Evolutionary conservation across 2,888 invertebrate species (phyloP), one percentile per base, ranked within the genome.

Genomic region (Rhagonycha lutea): DNA sequence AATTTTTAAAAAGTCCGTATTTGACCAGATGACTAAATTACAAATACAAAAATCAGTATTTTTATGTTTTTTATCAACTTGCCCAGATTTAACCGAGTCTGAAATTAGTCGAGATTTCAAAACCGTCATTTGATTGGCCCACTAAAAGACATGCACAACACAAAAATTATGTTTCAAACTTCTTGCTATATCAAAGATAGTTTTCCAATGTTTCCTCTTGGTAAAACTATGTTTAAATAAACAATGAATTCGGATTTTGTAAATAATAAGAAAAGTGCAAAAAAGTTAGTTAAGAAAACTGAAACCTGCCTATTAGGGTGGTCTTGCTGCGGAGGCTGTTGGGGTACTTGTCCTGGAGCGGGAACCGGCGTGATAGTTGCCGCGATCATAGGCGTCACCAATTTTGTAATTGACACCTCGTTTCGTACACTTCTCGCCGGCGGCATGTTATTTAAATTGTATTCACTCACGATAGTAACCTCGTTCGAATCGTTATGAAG

Each of bases 341-440:
- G 81, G 75, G 73, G 84, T 81, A 82, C 80, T 9, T 75, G 75
- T 60, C 81, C 80, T 23, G 82, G 83, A 14, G 89, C 88, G 14
- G 90, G 89, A 74, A 90, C 92, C 0, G 93, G 92, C 11, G 93
- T 92, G 70, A 94, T 92, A 26, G 93, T 92, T 68, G 94, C 93
- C 80, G 92, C 90, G 29, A 92, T 91, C 63, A 91, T 88, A n/a
- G 91, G 91, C 83, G 88, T 83, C n/a, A 86, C 86, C 75, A 88
- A 79, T 80, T 88, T 88, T 0, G 87, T 87, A 69, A 88, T 80
- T 14, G 86, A 86, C 71, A 88, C 79, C 75, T 88, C 87, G 78
- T 83, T 84, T 68, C 84, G 83, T 23, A 78, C 81, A 69, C 81
- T 80, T 74, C 81, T 81, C 70, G 83, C 77, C 14, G 79, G 80